Evolutionary conservation across 2,797 vertebrate species (phyloP).

Genomic region (Pyrrhura leucotis): DNA sequence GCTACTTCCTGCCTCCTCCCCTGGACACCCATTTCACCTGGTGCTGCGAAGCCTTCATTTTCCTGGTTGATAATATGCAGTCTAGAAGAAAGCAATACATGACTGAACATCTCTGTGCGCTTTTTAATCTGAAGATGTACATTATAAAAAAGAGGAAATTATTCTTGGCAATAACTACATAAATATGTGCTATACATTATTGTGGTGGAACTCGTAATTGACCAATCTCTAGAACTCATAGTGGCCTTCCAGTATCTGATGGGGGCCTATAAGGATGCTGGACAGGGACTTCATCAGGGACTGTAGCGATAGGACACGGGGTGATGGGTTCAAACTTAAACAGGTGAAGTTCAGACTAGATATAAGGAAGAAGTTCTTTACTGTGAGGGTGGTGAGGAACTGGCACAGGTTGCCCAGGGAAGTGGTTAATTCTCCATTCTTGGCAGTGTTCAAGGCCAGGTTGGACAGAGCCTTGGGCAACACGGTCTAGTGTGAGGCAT

Average conservation of each 20-base stretch:
- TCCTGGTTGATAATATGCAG: background rate
- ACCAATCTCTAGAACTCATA: background rate
- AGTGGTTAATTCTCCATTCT: background rate
- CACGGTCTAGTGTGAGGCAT: background rate
- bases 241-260: background rate
- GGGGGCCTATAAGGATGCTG: background rate
- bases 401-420: background rate
- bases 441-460: background rate
- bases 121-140: background rate
- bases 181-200: background rate
- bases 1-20: accelerated
- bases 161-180: background rate
- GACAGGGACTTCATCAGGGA: background rate
- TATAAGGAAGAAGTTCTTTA: background rate
- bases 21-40: background rate
- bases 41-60: background rate
- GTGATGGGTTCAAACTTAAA: background rate
- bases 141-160: background rate
- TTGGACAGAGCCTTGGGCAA: background rate
- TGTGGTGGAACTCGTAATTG: background rate
- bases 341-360: background rate
- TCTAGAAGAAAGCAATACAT: background rate
- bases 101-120: background rate
- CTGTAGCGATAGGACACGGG: background rate
- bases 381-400: background rate